phyloP scores from a whole-genome alignment of 2,797 vertebrate genomes.

The Notamacropus eugenii region DNA sequence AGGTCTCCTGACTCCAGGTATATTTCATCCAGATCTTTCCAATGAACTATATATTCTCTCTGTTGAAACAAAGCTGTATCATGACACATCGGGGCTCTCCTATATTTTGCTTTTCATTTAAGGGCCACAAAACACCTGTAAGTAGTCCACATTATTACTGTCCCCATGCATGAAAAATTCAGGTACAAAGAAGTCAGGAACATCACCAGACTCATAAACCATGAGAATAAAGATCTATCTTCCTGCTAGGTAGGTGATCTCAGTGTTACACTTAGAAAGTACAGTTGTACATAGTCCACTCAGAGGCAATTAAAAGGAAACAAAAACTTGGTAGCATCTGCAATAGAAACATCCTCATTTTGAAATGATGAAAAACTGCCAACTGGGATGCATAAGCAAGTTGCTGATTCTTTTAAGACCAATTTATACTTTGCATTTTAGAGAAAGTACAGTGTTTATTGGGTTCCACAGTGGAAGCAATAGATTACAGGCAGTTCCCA shows the following conservation, averaged over 20 bases:
- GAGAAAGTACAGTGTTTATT: not conserved
- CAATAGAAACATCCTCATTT: not conserved
- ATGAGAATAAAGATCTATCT: constrained; percentile 30
- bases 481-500: not conserved
- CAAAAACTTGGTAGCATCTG: not conserved
- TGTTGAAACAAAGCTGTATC: not conserved
- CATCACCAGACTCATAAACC: not conserved
- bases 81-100: constrained; percentile 21
- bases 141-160: not conserved
- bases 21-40: not conserved
- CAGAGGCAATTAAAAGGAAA: not conserved
- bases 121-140: constrained; percentile 4
- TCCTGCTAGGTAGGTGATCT: not conserved
- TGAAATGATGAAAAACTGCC: not conserved
- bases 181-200: not conserved
- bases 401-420: not conserved
- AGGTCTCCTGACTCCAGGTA: not conserved
- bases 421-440: not conserved
- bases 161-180: not conserved
- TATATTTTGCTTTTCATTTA: constrained; percentile 33
- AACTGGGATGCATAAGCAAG: not conserved
- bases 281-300: not conserved
- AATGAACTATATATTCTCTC: not conserved
- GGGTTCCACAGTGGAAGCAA: not conserved
- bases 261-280: not conserved